Conservation (phyloP, 2,797 vertebrate genomes). For the Macrochelys suwanniensis region DNA sequence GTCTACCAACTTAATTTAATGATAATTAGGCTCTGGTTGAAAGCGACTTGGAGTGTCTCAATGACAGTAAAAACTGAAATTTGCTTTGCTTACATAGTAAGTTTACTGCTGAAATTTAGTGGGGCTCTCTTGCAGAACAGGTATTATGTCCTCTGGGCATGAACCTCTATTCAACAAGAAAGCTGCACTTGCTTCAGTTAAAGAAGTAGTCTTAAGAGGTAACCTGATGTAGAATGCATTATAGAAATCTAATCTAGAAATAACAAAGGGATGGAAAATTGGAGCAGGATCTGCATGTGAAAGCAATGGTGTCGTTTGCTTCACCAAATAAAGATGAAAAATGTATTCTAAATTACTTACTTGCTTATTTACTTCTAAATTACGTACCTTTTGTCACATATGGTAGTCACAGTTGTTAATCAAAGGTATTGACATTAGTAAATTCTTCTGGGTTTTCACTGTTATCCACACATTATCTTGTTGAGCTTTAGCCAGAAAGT, state of each 20-base stretch:
- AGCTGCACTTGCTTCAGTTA: conserved; percentile 4
- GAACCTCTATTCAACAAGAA: conserved; percentile 6
- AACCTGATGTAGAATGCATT: neutral
- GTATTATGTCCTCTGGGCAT: neutral
- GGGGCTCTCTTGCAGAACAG: conserved; percentile 5
- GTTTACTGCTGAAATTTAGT: conserved; percentile 14
- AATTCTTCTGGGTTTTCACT: neutral
- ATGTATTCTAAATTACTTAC: neutral
- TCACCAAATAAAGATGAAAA: conserved; percentile 1
- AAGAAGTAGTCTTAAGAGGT: neutral
- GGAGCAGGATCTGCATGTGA: conserved; percentile 20
- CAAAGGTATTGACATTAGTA: neutral
- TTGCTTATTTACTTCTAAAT: neutral
- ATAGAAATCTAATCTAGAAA: conserved; percentile 3
- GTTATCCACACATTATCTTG: neutral
- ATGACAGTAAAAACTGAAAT: neutral
- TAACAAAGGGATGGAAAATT: neutral
- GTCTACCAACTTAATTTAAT: neutral
- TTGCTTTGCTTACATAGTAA: conserved; percentile 48
- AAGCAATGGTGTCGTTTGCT: neutral
- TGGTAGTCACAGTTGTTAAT: neutral
- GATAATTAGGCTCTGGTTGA: neutral
- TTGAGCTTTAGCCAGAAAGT: neutral
- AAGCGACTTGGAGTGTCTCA: conserved; percentile 17
- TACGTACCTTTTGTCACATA: neutral